Evolutionary conservation across 2,113 vertebrate species (phyloP).

Genomic region (Gymnocephalus cernua): DNA sequence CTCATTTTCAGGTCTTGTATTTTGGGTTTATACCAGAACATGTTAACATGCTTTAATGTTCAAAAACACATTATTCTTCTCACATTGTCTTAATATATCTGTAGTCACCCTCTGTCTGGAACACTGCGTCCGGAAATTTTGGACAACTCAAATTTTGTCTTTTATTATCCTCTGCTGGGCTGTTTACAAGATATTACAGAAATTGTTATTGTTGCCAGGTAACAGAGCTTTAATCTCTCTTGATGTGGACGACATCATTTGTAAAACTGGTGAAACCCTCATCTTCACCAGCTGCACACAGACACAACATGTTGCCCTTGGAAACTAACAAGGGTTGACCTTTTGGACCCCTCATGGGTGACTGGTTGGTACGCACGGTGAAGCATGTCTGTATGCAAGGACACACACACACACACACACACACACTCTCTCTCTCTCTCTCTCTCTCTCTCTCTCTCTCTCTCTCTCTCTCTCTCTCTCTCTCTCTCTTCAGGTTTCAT

Average conservation of each 20-base stretch:
- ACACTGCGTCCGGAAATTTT: too few species aligned
- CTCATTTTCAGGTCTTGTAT: too few species aligned
- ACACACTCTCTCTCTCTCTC: not conserved
- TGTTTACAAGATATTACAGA: not conserved
- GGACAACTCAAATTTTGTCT: too few species aligned
- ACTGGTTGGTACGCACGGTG: constrained; percentile 43
- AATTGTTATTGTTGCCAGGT: constrained; percentile 6
- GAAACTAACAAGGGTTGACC: constrained; percentile 39
- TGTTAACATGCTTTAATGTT: too few species aligned
- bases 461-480: not conserved
- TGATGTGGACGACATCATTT: not conserved
- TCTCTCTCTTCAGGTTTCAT: constrained; percentile 14
- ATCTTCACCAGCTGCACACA: constrained; percentile 12
- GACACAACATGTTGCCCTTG: not conserved
- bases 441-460: not conserved
- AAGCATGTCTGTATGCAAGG: constrained; percentile 26
- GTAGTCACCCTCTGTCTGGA: too few species aligned
- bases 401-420: constrained; percentile 8
- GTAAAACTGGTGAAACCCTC: constrained; percentile 2
- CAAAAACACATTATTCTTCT: too few species aligned
- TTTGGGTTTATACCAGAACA: too few species aligned
- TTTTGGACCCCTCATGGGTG: constrained; percentile 31
- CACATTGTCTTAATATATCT: too few species aligned
- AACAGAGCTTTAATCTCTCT: constrained; percentile 11
- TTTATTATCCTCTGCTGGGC: not conserved